These are phyloP conservation scores for Drosophila neutralis DNA, from an alignment of 2,888 invertebrate species.

Conservation along the genomic window DNA sequence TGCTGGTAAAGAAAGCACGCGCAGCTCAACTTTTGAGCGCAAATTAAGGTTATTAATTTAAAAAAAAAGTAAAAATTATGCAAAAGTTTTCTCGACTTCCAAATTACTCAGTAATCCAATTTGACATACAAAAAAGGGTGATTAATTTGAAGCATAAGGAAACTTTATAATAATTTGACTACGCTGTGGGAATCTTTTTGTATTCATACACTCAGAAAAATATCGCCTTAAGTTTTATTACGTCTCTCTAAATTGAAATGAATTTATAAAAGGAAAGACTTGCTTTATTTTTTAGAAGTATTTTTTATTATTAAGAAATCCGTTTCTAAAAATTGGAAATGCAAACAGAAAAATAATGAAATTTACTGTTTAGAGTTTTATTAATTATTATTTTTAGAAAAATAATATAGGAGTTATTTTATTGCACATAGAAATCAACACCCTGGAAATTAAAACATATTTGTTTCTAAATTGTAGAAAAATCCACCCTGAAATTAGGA, in stretches of 20 bases:
- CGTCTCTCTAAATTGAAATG: no score
- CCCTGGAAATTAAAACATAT: background rate
- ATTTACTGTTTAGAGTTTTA: background rate
- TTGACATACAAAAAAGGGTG: background rate
- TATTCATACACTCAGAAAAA: background rate
- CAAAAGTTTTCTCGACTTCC: background rate
- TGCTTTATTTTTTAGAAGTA: no score
- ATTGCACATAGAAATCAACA: background rate
- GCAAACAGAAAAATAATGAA: background rate
- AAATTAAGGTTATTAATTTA: conserved; percentile 3
- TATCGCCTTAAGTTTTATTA: no score
- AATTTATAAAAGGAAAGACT: no score
- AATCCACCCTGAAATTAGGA: no score
- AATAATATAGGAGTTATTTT: background rate
- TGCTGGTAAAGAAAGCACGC: background rate
- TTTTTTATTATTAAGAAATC: background rate
- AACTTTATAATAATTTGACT: background rate
- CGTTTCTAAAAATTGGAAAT: background rate
- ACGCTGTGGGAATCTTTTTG: background rate
- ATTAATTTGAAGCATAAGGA: background rate
- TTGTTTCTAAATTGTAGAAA: no score
- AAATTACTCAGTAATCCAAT: background rate
- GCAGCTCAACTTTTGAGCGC: background rate
- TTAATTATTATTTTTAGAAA: background rate
- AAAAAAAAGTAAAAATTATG: background rate